Conservation (phyloP, 2,888 invertebrate genomes). For the Drosophila kanekoi region DNA sequence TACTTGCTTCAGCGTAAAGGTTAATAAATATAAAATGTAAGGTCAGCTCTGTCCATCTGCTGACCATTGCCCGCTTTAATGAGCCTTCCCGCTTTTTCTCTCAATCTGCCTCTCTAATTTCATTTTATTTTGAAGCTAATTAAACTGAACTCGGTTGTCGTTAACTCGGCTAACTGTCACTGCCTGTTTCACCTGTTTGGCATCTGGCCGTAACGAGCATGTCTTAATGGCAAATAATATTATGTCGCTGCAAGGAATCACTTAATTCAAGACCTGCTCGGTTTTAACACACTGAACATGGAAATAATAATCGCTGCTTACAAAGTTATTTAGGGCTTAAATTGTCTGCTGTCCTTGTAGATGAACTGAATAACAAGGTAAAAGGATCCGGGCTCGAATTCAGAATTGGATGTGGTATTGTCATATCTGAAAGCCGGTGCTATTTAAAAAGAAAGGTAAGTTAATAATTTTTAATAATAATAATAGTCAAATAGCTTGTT, state of each 20-base stretch:
- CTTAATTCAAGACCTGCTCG: conserved; percentile 12
- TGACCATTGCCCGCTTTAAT: conserved; percentile 35
- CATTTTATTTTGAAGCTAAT: conserved; percentile 78
- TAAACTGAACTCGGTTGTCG: conserved; percentile 70
- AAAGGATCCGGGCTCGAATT: too few relatives aligned
- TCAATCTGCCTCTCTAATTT: conserved; percentile 42
- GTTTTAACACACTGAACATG: not conserved
- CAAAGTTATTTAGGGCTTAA: not conserved
- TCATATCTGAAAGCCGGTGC: too few relatives aligned
- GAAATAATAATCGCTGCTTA: not conserved
- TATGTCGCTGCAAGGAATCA: conserved; percentile 34
- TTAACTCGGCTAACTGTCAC: conserved; percentile 59
- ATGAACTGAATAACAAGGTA: too few relatives aligned
- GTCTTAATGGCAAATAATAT: conserved; percentile 49
- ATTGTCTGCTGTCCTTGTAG: too few relatives aligned
- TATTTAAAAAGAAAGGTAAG: too few relatives aligned
- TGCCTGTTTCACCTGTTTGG: conserved; percentile 13
- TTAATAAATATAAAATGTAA: conserved; percentile 81
- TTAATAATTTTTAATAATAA: too few relatives aligned
- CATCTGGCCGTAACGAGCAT: conserved; percentile 46
- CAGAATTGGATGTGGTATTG: too few relatives aligned
- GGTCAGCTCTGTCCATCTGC: conserved; percentile 53
- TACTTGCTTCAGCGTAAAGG: conserved; percentile 46
- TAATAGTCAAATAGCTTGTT: too few relatives aligned
- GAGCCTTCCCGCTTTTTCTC: not conserved